Conservation (phyloP, 2,888 invertebrate genomes). For the Macrosiphum euphorbiae region DNA sequence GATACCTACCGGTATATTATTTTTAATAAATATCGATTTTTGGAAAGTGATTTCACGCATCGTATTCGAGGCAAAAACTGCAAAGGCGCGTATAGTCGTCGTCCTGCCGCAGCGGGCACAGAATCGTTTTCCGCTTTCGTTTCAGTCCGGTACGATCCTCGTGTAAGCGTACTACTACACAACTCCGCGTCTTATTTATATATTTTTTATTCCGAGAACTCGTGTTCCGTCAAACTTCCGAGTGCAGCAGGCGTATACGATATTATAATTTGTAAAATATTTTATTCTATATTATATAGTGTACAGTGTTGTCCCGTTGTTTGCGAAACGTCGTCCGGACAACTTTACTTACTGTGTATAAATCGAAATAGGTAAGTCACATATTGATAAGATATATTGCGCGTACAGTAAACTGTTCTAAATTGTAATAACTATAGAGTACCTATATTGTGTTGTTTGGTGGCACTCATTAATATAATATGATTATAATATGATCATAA, state of each 20-base stretch:
- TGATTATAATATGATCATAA: background rate
- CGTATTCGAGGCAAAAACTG: background rate
- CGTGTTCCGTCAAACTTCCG: background rate
- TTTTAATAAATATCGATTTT: background rate
- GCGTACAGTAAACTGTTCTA: too few relatives aligned
- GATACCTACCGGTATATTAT: background rate
- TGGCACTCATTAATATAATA: too few relatives aligned
- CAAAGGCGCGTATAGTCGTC: background rate
- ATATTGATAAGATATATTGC: background rate
- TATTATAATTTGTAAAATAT: background rate
- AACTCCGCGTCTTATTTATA: background rate
- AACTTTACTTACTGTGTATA: too few relatives aligned
- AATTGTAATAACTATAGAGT: too few relatives aligned
- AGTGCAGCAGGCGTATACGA: background rate
- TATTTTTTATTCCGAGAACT: background rate
- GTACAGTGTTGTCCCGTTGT: background rate
- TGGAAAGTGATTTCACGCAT: constrained; percentile 44
- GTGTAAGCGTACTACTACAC: background rate
- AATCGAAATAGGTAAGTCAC: background rate
- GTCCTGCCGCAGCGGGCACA: background rate
- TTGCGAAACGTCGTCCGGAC: too few relatives aligned
- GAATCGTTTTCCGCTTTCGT: constrained; percentile 21
- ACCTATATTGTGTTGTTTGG: too few relatives aligned
- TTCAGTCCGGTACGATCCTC: background rate
- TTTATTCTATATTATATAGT: background rate